These are phyloP conservation scores for Chrysolina oricalcia DNA, from an alignment of 2,888 invertebrate genomes.

Conservation along the genomic window DNA sequence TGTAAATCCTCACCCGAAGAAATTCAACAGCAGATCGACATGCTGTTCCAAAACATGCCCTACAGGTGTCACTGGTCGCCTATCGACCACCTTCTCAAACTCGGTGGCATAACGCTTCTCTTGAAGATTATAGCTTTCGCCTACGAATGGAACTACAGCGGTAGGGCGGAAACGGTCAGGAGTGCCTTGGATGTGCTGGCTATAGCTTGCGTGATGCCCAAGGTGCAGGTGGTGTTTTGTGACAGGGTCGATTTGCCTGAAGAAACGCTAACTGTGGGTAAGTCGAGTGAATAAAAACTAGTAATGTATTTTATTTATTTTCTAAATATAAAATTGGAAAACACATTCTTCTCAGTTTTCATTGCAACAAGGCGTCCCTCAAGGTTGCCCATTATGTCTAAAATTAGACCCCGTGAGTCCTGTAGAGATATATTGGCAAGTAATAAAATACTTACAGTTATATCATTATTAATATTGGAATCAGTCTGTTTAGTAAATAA, in stretches of 20 bases:
- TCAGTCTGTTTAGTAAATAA: no score
- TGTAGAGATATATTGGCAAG: no score
- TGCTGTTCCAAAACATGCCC: constrained; percentile 84
- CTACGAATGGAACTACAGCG: constrained; percentile 93
- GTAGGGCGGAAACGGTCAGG: constrained; percentile 87
- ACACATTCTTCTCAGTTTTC: no score
- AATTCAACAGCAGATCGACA: constrained; percentile 89
- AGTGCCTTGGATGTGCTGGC: constrained; percentile 91
- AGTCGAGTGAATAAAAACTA: constrained; percentile 31
- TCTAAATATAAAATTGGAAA: no score
- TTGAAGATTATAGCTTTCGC: constrained; percentile 91
- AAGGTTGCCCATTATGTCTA: no score
- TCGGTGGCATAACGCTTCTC: constrained; percentile 88
- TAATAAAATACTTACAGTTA: no score
- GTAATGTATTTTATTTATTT: no score
- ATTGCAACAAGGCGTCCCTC: no score
- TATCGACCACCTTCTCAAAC: constrained; percentile 87
- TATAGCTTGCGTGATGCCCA: constrained; percentile 91
- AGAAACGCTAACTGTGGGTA: constrained; percentile 81
- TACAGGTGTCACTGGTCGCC: constrained; percentile 90
- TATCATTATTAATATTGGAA: no score
- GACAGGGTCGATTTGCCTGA: constrained; percentile 86
- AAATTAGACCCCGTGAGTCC: no score
- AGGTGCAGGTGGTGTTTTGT: constrained; percentile 82
- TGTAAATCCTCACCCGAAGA: constrained; percentile 84